These are phyloP conservation scores for Dolomedes plantarius DNA, from an alignment of 2,888 invertebrate genomes.

Conservation along the genomic window DNA sequence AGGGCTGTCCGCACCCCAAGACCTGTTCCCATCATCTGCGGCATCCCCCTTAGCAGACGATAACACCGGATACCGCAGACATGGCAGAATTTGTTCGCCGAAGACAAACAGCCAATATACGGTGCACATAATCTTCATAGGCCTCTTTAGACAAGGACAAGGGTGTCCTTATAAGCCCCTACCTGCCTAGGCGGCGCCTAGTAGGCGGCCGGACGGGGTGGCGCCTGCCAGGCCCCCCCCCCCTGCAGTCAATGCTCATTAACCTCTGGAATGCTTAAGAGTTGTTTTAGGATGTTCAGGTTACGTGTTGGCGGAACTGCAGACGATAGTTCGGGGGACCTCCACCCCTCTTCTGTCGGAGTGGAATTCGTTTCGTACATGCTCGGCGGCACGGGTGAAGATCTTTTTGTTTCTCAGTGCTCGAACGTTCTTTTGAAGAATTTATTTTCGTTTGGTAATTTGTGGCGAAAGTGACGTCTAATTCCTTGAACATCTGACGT, in stretches of 20 bases:
- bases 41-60: too few species aligned
- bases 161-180: conserved; percentile 28
- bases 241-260: conserved; percentile 65
- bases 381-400: too few species aligned
- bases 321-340: not conserved
- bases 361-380: too few species aligned
- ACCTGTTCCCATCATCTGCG: too few species aligned
- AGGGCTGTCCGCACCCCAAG: too few species aligned
- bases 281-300: conserved; percentile 64
- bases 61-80: too few species aligned
- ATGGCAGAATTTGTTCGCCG: too few species aligned
- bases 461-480: too few species aligned
- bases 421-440: too few species aligned
- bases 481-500: too few species aligned
- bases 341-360: not conserved
- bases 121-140: conserved; percentile 56
- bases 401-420: too few species aligned
- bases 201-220: conserved; percentile 21
- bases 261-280: conserved; percentile 57
- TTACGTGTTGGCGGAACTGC: conserved; percentile 52
- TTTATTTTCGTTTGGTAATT: too few species aligned
- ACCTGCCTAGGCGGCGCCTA: conserved; percentile 37
- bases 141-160: conserved; percentile 62
- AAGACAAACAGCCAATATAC: conserved; percentile 33
- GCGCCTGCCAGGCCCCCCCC: conserved; percentile 50